Evolutionary conservation across 2,113 vertebrate genomes (phyloP).

Genomic region (Amphilophus citrinellus): DNA sequence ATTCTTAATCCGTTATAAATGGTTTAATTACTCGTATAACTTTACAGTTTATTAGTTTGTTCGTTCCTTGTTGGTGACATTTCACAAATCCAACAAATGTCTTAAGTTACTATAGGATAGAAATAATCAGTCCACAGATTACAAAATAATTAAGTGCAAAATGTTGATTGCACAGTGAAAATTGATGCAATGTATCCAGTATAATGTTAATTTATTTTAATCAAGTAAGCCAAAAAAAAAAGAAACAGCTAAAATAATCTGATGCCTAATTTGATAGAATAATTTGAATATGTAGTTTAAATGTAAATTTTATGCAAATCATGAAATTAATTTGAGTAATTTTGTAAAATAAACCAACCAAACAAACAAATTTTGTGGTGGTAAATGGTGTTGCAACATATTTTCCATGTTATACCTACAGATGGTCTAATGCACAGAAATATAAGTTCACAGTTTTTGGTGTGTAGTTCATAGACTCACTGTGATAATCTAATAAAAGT

Average conservation of each 20-base stretch:
- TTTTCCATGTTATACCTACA: neutral
- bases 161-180: neutral
- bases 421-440: too few species aligned
- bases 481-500: neutral
- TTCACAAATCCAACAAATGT: neutral
- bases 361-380: neutral
- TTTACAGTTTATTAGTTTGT: conserved; percentile 49
- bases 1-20: conserved; percentile 55
- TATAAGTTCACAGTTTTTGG: neutral
- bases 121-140: neutral
- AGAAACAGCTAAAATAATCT: too few species aligned
- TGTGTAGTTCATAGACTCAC: neutral
- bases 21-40: conserved; percentile 49
- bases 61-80: conserved; percentile 19
- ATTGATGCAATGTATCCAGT: neutral
- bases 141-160: neutral
- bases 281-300: neutral
- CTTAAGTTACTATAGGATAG: too few species aligned
- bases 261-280: neutral
- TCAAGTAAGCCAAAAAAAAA: neutral
- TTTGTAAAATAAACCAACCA: neutral
- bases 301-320: neutral
- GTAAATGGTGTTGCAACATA: neutral
- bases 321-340: neutral
- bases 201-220: neutral